These are phyloP conservation scores for Scalopus aquaticus DNA, from an alignment of 2,113 vertebrate species.

Conservation along the genomic window DNA sequence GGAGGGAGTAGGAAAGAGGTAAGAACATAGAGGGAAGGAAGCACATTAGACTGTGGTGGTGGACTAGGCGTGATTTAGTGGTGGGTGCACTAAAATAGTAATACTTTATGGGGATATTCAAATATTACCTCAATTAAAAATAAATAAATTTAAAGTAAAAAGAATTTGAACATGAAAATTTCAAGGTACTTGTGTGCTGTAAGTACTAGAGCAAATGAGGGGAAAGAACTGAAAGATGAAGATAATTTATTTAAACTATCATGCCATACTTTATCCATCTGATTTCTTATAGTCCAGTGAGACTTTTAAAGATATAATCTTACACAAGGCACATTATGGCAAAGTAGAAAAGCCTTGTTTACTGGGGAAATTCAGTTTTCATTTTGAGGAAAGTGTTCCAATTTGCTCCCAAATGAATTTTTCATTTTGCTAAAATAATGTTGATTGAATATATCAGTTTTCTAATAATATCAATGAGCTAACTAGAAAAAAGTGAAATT, in stretches of 20 bases:
- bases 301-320: not conserved
- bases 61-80: no score
- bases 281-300: not conserved
- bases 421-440: not conserved
- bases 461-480: not conserved
- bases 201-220: not conserved
- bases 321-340: not conserved
- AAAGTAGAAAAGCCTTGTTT: not conserved
- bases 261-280: not conserved
- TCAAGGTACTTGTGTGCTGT: not conserved
- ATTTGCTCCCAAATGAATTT: not conserved
- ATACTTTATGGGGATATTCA: no score
- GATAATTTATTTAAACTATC: not conserved
- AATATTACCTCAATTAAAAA: no score
- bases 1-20: no score
- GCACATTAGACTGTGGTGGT: no score
- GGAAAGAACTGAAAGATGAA: not conserved
- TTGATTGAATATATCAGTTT: not conserved
- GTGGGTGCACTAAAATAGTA: no score
- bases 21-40: no score
- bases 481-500: not conserved
- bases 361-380: not conserved
- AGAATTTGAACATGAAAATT: not conserved
- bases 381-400: not conserved
- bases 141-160: no score